Conservation (phyloP, 1,140 invertebrate species). For the Meloidogyne floridensis region DNA sequence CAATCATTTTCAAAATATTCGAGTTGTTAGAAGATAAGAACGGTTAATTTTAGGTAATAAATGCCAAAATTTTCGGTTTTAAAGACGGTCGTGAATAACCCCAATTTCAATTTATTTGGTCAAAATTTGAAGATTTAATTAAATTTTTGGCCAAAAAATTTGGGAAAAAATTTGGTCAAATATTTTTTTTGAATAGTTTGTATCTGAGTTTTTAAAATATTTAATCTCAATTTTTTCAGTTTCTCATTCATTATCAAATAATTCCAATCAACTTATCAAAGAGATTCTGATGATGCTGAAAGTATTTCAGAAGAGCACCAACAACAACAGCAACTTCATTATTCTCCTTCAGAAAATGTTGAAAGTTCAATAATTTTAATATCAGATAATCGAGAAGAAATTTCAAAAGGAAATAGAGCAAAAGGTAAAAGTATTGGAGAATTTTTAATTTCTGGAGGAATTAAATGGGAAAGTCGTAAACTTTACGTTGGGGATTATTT, state of each 20-base stretch:
- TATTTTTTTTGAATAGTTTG: too few species aligned
- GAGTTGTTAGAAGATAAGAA: too few species aligned
- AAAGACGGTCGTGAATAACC: too few species aligned
- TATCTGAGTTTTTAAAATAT: too few species aligned
- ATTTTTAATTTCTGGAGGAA: slow-evolving; percentile 42
- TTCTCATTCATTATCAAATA: background rate
- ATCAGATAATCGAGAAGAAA: slow-evolving; percentile 49
- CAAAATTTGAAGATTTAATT: too few species aligned
- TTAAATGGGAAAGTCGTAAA: slow-evolving; percentile 46
- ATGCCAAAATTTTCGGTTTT: too few species aligned
- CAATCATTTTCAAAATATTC: too few species aligned
- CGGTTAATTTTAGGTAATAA: too few species aligned
- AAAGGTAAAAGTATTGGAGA: slow-evolving; percentile 37
- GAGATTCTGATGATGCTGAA: background rate
- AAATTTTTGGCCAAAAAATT: too few species aligned
- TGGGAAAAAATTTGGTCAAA: too few species aligned
- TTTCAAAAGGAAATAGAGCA: background rate
- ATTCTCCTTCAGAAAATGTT: slow-evolving; percentile 29
- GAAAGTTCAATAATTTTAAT: slow-evolving; percentile 39
- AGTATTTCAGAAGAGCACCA: background rate
- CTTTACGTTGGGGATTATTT: slow-evolving; percentile 57
- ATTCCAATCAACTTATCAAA: background rate
- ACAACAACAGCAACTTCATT: slow-evolving; percentile 17
- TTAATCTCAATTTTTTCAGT: too few species aligned
- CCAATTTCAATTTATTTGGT: too few species aligned